A percentile compares a stretch with the other conserved stretches of the same genome.
Evolutionary conservation across 2,797 vertebrate species (phyloP).

Genomic region (Momotus momota): DNA sequence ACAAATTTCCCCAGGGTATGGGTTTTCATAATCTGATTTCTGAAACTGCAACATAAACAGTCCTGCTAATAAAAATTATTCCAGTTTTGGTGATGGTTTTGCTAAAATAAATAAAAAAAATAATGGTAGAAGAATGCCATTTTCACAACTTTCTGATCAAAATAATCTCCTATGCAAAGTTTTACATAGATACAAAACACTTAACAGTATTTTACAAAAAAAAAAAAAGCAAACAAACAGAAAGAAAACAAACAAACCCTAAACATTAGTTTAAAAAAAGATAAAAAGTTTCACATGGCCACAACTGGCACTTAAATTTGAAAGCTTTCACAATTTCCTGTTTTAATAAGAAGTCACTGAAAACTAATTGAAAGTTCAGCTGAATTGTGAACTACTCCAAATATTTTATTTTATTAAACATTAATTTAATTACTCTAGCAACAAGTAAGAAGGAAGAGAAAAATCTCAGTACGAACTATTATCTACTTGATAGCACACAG

Average conservation of each 20-base stretch:
- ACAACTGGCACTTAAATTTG: background rate
- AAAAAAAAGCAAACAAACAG: too few species aligned
- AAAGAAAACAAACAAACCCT: too few species aligned
- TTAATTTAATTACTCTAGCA: background rate
- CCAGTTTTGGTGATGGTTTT: background rate
- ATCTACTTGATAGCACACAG: background rate
- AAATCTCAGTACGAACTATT: background rate
- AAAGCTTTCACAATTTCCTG: background rate
- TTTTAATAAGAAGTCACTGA: background rate
- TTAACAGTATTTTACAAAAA: too few species aligned
- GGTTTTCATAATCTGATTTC: background rate
- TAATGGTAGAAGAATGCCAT: background rate
- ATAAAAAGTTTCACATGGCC: background rate
- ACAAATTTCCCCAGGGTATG: fast-evolving
- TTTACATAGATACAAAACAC: background rate
- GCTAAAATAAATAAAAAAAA: background rate
- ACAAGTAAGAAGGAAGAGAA: background rate
- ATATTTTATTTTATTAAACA: background rate
- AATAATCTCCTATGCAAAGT: background rate
- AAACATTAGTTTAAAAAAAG: too few species aligned
- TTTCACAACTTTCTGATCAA: background rate
- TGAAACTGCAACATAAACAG: background rate
- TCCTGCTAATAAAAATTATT: background rate
- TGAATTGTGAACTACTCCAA: background rate
- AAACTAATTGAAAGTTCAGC: background rate